Base-by-base conservation (phyloP, 2,888 invertebrate species). In the Platycheirus rosarum region DNA sequence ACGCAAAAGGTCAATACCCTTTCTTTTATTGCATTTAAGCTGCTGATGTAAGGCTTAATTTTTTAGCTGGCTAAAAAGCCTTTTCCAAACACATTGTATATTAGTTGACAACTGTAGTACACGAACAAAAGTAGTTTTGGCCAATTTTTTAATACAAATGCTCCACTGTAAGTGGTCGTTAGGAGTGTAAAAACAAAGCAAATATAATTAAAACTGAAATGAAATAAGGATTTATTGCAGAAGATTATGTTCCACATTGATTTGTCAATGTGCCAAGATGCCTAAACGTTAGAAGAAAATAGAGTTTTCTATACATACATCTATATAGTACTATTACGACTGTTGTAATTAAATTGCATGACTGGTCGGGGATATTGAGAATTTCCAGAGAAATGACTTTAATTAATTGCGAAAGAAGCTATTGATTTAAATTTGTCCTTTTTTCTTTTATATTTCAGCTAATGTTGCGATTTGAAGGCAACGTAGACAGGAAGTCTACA, bases 171-270 rank as follows among this genome's bases (percentile, higher is more conserved):
- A 13, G 9, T 11, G 3, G 37, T 40, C 13, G 37, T 40, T 40
- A 4, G 0, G 2, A 40, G 13, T 40, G 1, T n/a, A n/a, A n/a
- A n/a, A n/a, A n/a, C n/a, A n/a, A 37, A 23, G 23, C 20, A 42
- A 57, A 57, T 42, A 57, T 42, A 55, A 55, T 55, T 40, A 55
- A 55, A 55, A 23, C 0, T 2, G 40, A 55, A 55, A 40, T 14
- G 13, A 40, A 55, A 55, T 55, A 37, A 40, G 23, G 40, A 40
- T 55, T 55, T 40, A 55, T 55, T 55, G 55, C 55, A 40, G 11
- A 32, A 35, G 32, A 51, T 32, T 51, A 9, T 16, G 51, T 32
- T 16, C 9, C 13, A 13, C 32, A 29, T 51, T 51, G 16, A 51
- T 51, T 51, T 51, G 51, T 29, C 51, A 40, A 40, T n/a, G 13